Conservation (phyloP, 2,888 invertebrate genomes). For the Chydorus sphaericus region DNA sequence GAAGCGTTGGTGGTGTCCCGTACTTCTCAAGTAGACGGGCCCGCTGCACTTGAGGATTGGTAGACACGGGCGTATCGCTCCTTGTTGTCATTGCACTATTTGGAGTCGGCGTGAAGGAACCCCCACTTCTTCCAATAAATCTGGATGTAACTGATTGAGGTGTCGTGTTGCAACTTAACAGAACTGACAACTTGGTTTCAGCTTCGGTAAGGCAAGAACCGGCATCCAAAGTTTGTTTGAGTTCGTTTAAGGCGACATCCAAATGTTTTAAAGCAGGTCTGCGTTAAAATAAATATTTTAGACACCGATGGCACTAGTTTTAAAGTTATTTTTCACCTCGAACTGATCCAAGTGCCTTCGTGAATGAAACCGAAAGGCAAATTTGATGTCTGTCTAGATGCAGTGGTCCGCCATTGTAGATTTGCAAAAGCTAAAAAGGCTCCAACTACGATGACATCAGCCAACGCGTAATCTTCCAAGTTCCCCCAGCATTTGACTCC, state of each 20-base stretch:
- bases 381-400: neutral
- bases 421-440: conserved; percentile 44
- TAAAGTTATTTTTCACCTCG: neutral
- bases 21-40: conserved; percentile 3
- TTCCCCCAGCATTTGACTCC: conserved; percentile 42
- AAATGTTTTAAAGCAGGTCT: neutral
- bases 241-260: neutral
- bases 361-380: neutral
- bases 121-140: neutral
- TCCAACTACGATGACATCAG: conserved; percentile 41
- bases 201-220: neutral
- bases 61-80: neutral
- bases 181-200: neutral
- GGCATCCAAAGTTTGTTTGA: neutral
- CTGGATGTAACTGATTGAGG: neutral
- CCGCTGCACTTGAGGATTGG: neutral
- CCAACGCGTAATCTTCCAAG: conserved; percentile 29
- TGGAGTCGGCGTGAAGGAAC: neutral
- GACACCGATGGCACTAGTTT: neutral
- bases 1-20: neutral
- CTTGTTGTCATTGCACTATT: neutral
- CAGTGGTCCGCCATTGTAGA: conserved; percentile 38
- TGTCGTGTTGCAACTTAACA: neutral
- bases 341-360: neutral
- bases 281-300: neutral